These are phyloP conservation scores for Teinopalpus imperialis DNA, from an alignment of 2,888 invertebrate species.

Conservation along the genomic window DNA sequence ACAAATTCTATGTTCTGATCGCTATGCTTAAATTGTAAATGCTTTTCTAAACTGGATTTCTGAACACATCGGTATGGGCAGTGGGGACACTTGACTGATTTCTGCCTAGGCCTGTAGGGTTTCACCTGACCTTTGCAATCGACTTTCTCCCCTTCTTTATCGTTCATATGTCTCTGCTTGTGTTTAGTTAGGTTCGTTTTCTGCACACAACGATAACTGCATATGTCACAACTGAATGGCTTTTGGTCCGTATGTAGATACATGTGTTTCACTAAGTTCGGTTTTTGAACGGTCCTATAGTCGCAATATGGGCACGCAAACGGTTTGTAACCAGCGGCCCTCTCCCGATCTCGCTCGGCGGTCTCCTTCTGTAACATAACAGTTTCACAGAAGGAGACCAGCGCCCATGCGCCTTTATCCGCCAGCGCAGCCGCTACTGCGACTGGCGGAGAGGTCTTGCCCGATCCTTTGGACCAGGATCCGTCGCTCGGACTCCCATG, in stretches of 20 bases:
- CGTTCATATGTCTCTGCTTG: slow-evolving; percentile 69
- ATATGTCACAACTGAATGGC: slow-evolving; percentile 73
- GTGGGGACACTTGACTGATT: slow-evolving; percentile 65
- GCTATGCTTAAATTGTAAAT: slow-evolving; percentile 65
- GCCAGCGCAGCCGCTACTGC: no score
- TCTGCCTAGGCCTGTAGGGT: slow-evolving; percentile 68
- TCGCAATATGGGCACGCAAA: slow-evolving; percentile 76
- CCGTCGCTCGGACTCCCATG: no score
- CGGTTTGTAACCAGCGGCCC: slow-evolving; percentile 75
- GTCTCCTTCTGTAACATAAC: no score
- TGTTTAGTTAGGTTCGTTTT: slow-evolving; percentile 76
- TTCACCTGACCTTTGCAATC: slow-evolving; percentile 56
- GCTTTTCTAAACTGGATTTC: slow-evolving; percentile 73
- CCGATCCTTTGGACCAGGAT: no score
- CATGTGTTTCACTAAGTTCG: slow-evolving; percentile 78
- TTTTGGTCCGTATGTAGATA: slow-evolving; percentile 76
- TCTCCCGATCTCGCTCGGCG: no score
- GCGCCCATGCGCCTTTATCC: no score
- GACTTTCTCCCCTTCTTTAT: slow-evolving; percentile 55
- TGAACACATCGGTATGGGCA: slow-evolving; percentile 72
- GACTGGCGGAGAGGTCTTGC: no score
- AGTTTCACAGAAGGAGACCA: no score
- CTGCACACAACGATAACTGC: slow-evolving; percentile 73
- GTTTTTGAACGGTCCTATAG: slow-evolving; percentile 75
- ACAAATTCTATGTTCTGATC: slow-evolving; percentile 32